Percentiles rank a stretch among this genome's conserved stretches.
Evolutionary conservation across 2,113 vertebrate genomes (phyloP).

Genomic region (Saccopteryx leptura): DNA sequence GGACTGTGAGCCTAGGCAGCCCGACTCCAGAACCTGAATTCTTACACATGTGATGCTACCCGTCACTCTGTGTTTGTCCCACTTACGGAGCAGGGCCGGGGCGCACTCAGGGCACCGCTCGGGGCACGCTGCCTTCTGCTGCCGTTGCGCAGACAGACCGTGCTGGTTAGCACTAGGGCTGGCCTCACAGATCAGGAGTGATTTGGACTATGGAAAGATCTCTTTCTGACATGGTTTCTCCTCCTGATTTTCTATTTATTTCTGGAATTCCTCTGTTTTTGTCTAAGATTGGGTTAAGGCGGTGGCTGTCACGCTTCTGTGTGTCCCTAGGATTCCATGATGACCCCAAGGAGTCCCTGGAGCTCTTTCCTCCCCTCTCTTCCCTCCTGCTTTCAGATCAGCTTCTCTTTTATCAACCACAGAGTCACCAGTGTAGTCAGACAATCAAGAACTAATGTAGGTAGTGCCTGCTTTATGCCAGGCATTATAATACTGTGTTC

Average conservation of each 20-base stretch:
- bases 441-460: background rate
- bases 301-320: background rate
- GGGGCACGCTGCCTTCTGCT: fast-evolving
- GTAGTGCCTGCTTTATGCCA: background rate
- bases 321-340: background rate
- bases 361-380: background rate
- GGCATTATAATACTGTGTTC: background rate
- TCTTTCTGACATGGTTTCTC: background rate
- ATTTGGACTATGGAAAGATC: background rate
- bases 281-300: background rate
- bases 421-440: background rate
- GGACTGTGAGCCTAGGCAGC: background rate
- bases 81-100: fast-evolving
- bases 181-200: background rate
- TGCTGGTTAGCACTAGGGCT: background rate
- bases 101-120: fast-evolving
- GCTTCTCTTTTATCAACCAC: background rate
- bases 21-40: background rate
- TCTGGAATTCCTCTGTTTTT: background rate
- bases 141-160: no score
- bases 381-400: background rate
- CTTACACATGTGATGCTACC: background rate
- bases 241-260: background rate
- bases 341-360: background rate
- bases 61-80: fast-evolving